phyloP scores from a whole-genome alignment of 2,113 vertebrate genomes.

The Recurvirostra avosetta region DNA sequence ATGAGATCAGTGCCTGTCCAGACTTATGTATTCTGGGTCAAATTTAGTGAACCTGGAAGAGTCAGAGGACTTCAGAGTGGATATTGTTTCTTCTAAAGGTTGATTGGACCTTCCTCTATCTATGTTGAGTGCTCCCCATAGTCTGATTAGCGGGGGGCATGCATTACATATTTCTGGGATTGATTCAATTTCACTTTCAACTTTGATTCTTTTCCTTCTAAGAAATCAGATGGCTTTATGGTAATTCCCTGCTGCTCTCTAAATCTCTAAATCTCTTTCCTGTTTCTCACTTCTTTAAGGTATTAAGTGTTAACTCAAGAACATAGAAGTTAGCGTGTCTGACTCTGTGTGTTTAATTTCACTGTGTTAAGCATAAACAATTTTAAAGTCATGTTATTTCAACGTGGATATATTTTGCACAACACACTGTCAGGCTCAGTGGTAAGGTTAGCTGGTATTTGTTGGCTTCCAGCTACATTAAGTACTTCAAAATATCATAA shows the following conservation, averaged over 20 bases:
- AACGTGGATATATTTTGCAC: background rate
- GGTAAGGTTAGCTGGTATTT: background rate
- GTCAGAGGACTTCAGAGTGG: background rate
- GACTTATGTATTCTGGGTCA: background rate
- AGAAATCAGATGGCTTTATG: conserved; percentile 36
- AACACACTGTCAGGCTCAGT: background rate
- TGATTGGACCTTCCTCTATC: background rate
- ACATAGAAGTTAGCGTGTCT: background rate
- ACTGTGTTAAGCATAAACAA: background rate
- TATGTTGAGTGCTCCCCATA: background rate
- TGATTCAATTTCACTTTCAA: conserved; percentile 31
- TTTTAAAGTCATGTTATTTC: conserved; percentile 9
- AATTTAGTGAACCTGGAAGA: conserved; percentile 12
- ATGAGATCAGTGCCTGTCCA: conserved; percentile 15
- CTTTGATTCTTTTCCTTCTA: conserved; percentile 18
- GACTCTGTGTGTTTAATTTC: conserved; percentile 17
- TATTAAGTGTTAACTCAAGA: conserved; percentile 20
- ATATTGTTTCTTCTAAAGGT: background rate
- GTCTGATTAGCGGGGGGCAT: background rate
- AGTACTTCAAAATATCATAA: conserved; percentile 10
- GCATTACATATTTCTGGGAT: conserved; percentile 9
- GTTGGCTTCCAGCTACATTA: conserved; percentile 20
- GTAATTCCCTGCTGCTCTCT: conserved; percentile 27
- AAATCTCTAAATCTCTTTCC: conserved; percentile 39
- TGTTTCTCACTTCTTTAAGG: conserved; percentile 46